Percentiles rank a stretch among this genome's conserved stretches.
These are phyloP conservation scores for Andricus quercusramuli DNA, from an alignment of 2,888 invertebrate genomes.

Conservation along the genomic window DNA sequence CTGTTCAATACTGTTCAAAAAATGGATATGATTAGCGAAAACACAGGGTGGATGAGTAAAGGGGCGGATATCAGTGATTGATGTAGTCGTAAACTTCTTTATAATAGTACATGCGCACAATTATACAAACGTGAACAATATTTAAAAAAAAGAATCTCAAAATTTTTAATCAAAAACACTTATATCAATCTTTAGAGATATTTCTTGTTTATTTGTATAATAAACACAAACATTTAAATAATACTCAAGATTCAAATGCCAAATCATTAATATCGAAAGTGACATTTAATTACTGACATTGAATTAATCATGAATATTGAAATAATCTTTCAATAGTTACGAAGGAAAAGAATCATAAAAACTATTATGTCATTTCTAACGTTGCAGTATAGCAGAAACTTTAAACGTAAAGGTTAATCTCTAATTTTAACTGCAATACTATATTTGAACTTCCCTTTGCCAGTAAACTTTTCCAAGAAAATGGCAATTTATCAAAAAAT, in stretches of 20 bases:
- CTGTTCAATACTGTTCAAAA: no score
- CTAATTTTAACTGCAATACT: neutral
- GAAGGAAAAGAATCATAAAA: neutral
- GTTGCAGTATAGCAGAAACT: neutral
- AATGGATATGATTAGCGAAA: no score
- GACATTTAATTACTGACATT: neutral
- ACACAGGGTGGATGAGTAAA: no score
- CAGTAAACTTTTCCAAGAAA: neutral
- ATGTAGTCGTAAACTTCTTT: no score
- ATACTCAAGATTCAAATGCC: neutral
- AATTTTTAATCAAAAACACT: neutral
- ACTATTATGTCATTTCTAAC: neutral
- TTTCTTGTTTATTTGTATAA: neutral
- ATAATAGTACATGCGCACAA: neutral
- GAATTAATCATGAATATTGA: conserved; percentile 12
- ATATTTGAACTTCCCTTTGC: neutral
- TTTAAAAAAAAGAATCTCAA: neutral
- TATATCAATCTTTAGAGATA: neutral
- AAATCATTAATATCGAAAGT: conserved; percentile 5
- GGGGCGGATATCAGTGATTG: no score
- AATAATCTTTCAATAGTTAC: conserved; percentile 3
- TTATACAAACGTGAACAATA: neutral
- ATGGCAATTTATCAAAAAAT: neutral
- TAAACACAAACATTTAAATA: neutral
- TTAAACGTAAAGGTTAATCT: neutral